phyloP scores from a whole-genome alignment of 2,797 vertebrate species.

The Danio aesculapii region DNA sequence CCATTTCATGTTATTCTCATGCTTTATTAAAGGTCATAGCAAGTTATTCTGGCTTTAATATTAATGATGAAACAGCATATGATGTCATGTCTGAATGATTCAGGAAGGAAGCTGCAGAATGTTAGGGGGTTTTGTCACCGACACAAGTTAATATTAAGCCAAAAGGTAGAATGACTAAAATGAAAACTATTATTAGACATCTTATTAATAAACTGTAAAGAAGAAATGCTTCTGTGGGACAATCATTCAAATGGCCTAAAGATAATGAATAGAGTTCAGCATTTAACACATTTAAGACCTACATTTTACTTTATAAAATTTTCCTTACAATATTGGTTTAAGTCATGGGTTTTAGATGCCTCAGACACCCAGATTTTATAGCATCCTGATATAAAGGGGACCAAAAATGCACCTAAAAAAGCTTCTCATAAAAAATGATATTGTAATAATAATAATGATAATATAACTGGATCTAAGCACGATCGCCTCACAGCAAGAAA shows the following conservation, averaged over 20 bases:
- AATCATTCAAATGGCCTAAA: not conserved
- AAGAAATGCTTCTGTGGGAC: not conserved
- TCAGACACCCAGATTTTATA: too few species aligned
- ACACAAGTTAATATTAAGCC: not conserved
- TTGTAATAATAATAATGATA: too few species aligned
- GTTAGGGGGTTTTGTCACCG: not conserved
- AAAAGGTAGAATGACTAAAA: not conserved
- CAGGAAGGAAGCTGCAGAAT: not conserved
- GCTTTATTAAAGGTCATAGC: not conserved
- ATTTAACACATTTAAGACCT: slow-evolving; percentile 12
- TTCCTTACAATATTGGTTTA: not conserved
- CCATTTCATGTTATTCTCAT: not conserved
- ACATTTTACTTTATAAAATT: not conserved
- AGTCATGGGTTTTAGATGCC: too few species aligned
- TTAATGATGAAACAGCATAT: not conserved
- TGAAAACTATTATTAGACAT: not conserved
- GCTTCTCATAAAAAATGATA: too few species aligned
- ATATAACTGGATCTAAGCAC: too few species aligned
- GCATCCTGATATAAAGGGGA: too few species aligned
- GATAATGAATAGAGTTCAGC: too few species aligned
- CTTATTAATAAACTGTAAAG: not conserved
- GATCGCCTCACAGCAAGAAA: too few species aligned
- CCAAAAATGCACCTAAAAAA: too few species aligned
- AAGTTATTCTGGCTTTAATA: not conserved
- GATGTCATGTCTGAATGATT: slow-evolving; percentile 1